A percentile compares a stretch with the other conserved stretches of the same genome.
phyloP scores from a whole-genome alignment of 1,140 invertebrate species.

The Macrobrachium nipponense region DNA sequence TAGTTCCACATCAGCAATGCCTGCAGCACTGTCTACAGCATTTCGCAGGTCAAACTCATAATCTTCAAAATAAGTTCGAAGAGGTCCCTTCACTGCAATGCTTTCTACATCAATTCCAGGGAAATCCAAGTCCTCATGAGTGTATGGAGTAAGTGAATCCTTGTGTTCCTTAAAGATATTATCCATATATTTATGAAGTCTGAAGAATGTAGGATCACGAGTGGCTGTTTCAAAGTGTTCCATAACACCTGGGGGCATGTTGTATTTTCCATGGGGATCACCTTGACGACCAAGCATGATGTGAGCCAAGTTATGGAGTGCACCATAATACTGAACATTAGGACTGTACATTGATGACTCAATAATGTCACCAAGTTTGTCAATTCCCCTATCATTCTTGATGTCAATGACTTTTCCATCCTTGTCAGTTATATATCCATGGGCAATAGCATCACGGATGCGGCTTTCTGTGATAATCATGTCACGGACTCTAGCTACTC shows the following conservation, averaged over 20 bases:
- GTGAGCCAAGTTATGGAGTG: conserved; percentile 66
- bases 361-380: conserved; percentile 65
- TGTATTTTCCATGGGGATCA: conserved; percentile 65
- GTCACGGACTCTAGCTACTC: conserved; percentile 67
- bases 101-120: conserved; percentile 75
- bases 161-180: too few species aligned
- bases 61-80: conserved; percentile 79
- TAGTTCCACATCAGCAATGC: not conserved
- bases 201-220: conserved; percentile 73
- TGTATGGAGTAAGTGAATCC: too few species aligned
- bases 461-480: conserved; percentile 73
- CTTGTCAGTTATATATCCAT: conserved; percentile 72
- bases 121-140: conserved; percentile 67
- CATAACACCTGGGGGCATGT: conserved; percentile 69
- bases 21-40: conserved; percentile 68
- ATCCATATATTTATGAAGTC: conserved; percentile 61
- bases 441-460: conserved; percentile 75
- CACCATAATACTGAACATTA: conserved; percentile 65
- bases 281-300: conserved; percentile 65
- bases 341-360: conserved; percentile 64
- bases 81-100: conserved; percentile 75
- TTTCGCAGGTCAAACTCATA: conserved; percentile 78
- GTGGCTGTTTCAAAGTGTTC: conserved; percentile 72
- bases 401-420: conserved; percentile 56
- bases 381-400: conserved; percentile 63